Conservation (phyloP, 2,888 invertebrate species). For the Acanthopleura granulata region DNA sequence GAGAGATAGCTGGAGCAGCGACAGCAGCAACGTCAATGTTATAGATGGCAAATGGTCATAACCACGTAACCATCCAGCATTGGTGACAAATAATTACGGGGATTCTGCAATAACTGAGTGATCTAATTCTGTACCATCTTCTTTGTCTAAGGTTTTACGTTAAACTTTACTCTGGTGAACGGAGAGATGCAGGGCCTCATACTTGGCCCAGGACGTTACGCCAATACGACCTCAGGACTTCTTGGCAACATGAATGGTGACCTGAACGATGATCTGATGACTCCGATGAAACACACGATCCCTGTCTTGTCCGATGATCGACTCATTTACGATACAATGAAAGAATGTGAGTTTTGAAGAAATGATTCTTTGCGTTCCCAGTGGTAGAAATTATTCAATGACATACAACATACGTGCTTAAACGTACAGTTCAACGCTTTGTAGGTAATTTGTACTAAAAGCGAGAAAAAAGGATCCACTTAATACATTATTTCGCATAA, state of each 20-base stretch:
- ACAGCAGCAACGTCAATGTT: too few species aligned
- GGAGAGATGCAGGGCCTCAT: neutral
- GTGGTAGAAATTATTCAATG: too few species aligned
- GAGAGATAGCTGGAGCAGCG: too few species aligned
- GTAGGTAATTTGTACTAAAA: too few species aligned
- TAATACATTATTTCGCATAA: too few species aligned
- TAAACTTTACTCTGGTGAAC: slow-evolving; percentile 6
- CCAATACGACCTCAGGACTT: neutral
- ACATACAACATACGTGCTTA: too few species aligned
- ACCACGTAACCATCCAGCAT: too few species aligned
- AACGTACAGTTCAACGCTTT: too few species aligned
- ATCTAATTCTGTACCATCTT: neutral
- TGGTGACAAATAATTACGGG: too few species aligned
- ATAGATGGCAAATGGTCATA: too few species aligned
- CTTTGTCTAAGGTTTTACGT: neutral
- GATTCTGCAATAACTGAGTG: too few species aligned
- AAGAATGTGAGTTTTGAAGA: slow-evolving; percentile 1
- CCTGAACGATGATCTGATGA: neutral
- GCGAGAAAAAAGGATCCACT: too few species aligned
- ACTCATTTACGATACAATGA: neutral
- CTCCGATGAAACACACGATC: neutral
- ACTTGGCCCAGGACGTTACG: neutral
- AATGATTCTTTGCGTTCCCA: neutral
- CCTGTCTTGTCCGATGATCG: neutral
- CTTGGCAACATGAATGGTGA: slow-evolving; percentile 13